phyloP scores from a whole-genome alignment of 2,888 invertebrate genomes.

The Athalia circularis region DNA sequence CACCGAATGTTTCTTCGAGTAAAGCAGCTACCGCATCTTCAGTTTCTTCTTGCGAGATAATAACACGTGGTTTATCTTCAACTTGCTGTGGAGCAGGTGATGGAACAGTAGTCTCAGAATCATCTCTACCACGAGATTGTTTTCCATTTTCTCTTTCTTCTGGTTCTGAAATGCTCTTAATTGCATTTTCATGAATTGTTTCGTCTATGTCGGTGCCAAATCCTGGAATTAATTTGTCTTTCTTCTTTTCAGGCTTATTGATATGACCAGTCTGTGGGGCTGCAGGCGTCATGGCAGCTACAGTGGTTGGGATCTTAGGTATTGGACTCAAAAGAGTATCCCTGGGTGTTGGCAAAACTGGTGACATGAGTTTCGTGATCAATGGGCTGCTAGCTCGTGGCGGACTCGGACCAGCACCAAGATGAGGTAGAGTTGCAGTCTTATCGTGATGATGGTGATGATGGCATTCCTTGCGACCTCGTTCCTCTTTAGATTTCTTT shows the following conservation, averaged over 20 bases:
- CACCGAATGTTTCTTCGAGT: conserved; percentile 90
- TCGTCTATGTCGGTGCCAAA: conserved; percentile 82
- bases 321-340: conserved; percentile 75
- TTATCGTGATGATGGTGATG: conserved; percentile 78
- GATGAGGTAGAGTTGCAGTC: conserved; percentile 62
- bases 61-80: conserved; percentile 87
- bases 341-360: conserved; percentile 64
- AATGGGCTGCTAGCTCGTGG: conserved; percentile 74
- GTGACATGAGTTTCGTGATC: conserved; percentile 64
- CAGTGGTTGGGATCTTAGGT: conserved; percentile 76
- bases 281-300: conserved; percentile 54
- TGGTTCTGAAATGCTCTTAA: conserved; percentile 84
- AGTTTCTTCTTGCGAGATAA: conserved; percentile 94
- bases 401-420: conserved; percentile 78
- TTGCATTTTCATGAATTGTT: conserved; percentile 85
- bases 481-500: conserved; percentile 88
- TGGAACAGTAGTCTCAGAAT: conserved; percentile 70
- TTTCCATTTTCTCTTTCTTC: conserved; percentile 66
- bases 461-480: conserved; percentile 81
- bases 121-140: conserved; percentile 63
- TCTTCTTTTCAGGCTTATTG: conserved; percentile 74
- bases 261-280: conserved; percentile 53
- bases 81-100: conserved; percentile 77
- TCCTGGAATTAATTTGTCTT: conserved; percentile 81
- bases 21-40: conserved; percentile 94